These are phyloP conservation scores for Cristatella mucedo DNA, from an alignment of 2,888 invertebrate species.

Conservation along the genomic window DNA sequence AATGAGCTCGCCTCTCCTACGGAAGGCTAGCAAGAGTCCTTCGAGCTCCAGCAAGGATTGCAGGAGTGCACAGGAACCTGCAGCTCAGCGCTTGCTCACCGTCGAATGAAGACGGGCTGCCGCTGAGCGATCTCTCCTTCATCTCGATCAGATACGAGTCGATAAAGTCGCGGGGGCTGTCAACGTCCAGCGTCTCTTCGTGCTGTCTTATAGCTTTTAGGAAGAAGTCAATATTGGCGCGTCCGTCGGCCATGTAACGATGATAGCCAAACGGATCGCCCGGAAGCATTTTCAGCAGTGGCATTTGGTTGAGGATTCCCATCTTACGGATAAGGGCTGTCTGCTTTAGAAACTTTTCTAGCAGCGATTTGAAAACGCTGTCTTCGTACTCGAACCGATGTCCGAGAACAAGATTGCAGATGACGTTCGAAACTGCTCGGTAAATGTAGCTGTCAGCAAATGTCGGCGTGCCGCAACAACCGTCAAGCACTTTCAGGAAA, in stretches of 20 bases:
- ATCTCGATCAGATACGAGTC: conserved; percentile 1
- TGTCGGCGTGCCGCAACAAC: not conserved
- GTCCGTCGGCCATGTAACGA: too few species aligned
- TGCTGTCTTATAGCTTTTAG: not conserved
- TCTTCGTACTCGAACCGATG: conserved; percentile 1
- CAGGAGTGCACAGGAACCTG: too few species aligned
- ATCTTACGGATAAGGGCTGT: too few species aligned
- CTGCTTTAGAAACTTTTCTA: not conserved
- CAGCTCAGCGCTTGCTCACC: too few species aligned
- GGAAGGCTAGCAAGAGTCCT: too few species aligned
- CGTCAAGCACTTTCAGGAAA: not conserved
- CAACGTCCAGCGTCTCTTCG: conserved; percentile 3
- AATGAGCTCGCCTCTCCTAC: too few species aligned
- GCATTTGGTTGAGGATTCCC: too few species aligned
- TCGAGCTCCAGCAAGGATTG: too few species aligned
- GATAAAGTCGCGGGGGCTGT: conserved; percentile 4
- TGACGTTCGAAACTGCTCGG: conserved; percentile 4
- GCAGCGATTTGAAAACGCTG: not conserved
- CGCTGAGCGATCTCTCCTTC: too few species aligned
- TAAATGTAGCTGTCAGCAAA: not conserved
- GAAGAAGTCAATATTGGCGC: too few species aligned
- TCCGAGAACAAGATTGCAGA: conserved; percentile 2
- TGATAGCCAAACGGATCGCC: not conserved
- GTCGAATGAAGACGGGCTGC: too few species aligned
- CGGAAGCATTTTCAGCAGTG: too few species aligned